Evolutionary conservation across 2,797 vertebrate species (phyloP).

Genomic region (Erpetoichthys calabaricus): DNA sequence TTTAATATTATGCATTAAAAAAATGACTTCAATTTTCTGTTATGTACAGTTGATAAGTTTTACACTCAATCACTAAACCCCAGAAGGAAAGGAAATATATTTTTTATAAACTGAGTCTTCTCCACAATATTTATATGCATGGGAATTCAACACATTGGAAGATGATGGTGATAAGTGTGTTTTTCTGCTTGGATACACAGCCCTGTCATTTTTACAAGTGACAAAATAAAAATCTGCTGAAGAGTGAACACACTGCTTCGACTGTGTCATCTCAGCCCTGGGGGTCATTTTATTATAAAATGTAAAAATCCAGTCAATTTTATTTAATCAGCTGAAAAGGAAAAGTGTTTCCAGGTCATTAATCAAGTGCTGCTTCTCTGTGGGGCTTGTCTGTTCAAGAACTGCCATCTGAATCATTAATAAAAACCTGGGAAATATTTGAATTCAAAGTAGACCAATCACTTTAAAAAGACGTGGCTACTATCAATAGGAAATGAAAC

Average conservation of each 20-base stretch:
- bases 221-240: conserved; percentile 70
- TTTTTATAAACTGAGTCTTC: conserved; percentile 18
- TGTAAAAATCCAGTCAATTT: conserved; percentile 90
- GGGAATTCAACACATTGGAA: conserved; percentile 55
- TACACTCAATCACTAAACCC: no score
- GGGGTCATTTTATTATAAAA: conserved; percentile 89
- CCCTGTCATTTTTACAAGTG: conserved; percentile 68
- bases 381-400: conserved; percentile 66
- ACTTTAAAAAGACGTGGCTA: conserved; percentile 54
- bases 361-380: conserved; percentile 71
- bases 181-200: conserved; percentile 83
- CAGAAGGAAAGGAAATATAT: no score
- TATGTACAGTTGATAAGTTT: no score
- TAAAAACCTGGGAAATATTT: conserved; percentile 50
- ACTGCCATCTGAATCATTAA: conserved; percentile 69
- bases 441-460: conserved; percentile 33
- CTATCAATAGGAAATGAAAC: conserved; percentile 51
- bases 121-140: conserved; percentile 50
- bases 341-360: conserved; percentile 89
- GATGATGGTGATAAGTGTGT: conserved; percentile 67
- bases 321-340: conserved; percentile 96
- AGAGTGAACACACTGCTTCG: conserved; percentile 67
- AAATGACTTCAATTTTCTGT: no score
- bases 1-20: no score
- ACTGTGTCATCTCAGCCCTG: conserved; percentile 66